Conservation (phyloP, 2,797 vertebrate genomes). For the Trichosurus vulpecula region DNA sequence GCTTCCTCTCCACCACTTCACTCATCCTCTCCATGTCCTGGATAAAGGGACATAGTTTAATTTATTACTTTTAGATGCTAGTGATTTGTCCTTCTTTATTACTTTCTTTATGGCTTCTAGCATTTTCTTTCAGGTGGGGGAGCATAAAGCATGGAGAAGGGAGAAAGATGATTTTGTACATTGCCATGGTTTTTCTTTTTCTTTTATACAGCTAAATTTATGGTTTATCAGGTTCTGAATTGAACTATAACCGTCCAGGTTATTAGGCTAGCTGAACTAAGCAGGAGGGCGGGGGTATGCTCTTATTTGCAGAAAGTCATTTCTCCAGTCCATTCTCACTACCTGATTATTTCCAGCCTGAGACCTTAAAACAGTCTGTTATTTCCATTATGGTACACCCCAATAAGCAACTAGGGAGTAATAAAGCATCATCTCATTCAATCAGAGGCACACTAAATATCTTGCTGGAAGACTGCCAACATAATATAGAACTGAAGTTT, state of each 20-base stretch:
- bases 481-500: conserved; percentile 22
- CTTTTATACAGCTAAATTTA: not conserved
- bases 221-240: not conserved
- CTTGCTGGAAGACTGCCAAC: not conserved
- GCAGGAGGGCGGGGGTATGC: too few relatives aligned
- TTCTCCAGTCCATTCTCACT: not conserved
- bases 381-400: not conserved
- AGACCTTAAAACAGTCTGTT: not conserved
- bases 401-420: not conserved
- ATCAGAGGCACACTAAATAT: not conserved
- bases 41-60: not conserved
- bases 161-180: not conserved
- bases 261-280: not conserved
- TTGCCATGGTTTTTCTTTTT: not conserved
- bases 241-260: not conserved
- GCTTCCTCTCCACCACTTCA: not conserved
- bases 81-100: not conserved
- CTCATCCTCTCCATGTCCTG: not conserved
- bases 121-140: not conserved
- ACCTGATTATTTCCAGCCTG: not conserved
- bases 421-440: not conserved
- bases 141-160: not conserved
- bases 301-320: not conserved
- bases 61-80: not conserved
- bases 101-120: not conserved